A percentile compares a stretch with the other conserved stretches of the same genome.
These are phyloP conservation scores for Mongoloraphidia duomilia DNA, from an alignment of 2,888 invertebrate species.

Conservation along the genomic window DNA sequence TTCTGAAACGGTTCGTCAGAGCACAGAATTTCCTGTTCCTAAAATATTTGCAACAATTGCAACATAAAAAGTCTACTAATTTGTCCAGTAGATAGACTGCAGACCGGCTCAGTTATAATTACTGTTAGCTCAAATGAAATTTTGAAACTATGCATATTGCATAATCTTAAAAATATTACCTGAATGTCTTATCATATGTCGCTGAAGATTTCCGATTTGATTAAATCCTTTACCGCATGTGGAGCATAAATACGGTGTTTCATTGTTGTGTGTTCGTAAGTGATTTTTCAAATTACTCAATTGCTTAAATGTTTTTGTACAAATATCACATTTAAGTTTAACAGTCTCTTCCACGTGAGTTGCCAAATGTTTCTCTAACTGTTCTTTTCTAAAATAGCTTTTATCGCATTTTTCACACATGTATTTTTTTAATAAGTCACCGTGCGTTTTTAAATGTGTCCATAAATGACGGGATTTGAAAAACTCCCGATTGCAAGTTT, in stretches of 20 bases:
- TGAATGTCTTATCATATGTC: conserved; percentile 29
- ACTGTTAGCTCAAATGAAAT: too few relatives aligned
- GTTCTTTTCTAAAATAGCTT: too few relatives aligned
- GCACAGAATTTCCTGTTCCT: too few relatives aligned
- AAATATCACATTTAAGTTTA: neutral
- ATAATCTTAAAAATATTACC: conserved; percentile 16
- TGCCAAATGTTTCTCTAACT: too few relatives aligned
- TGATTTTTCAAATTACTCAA: neutral
- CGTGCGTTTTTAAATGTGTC: conserved; percentile 16
- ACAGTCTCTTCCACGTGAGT: too few relatives aligned
- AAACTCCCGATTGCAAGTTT: conserved; percentile 33
- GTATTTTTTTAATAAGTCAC: neutral
- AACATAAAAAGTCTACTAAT: too few relatives aligned
- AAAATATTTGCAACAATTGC: too few relatives aligned
- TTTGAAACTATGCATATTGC: too few relatives aligned
- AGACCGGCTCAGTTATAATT: too few relatives aligned
- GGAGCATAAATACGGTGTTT: conserved; percentile 30
- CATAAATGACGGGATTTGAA: conserved; percentile 22
- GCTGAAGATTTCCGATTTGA: conserved; percentile 30
- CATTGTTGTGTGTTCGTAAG: conserved; percentile 24
- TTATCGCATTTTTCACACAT: too few relatives aligned
- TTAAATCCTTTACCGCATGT: conserved; percentile 32
- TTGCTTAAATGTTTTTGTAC: conserved; percentile 2
- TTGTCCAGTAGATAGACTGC: too few relatives aligned
- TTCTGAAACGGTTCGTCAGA: too few relatives aligned